Evolutionary conservation across 2,113 vertebrate genomes (phyloP).

Genomic region (Ibidorhyncha struthersii): DNA sequence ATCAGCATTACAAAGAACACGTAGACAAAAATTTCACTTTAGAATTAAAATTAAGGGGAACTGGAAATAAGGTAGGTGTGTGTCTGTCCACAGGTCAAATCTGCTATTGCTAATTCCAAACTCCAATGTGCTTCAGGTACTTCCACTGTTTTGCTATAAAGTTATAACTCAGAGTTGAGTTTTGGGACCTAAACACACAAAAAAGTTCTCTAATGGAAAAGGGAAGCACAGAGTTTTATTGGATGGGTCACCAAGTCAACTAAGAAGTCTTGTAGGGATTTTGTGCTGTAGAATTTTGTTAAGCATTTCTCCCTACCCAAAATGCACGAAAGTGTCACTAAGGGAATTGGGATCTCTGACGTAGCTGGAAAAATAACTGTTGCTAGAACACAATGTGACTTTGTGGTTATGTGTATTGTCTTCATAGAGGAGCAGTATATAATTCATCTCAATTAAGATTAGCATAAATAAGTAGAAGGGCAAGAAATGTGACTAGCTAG

Average conservation of each 20-base stretch:
- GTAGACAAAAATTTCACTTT: background rate
- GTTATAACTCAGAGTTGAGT: background rate
- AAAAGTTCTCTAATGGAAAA: background rate
- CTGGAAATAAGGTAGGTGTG: background rate
- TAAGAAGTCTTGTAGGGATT: background rate
- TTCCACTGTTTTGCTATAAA: background rate
- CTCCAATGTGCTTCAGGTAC: background rate
- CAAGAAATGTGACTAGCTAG: background rate
- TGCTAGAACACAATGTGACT: background rate
- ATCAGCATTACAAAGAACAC: background rate
- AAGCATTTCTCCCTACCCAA: background rate
- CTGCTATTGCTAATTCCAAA: background rate
- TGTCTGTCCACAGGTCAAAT: background rate
- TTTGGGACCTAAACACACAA: background rate
- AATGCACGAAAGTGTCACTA: background rate
- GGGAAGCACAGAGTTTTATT: background rate
- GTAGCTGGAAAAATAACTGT: background rate
- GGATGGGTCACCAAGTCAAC: background rate
- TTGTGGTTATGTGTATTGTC: background rate
- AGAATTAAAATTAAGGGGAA: background rate
- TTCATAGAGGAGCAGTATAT: background rate
- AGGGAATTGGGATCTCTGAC: background rate
- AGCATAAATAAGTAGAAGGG: background rate
- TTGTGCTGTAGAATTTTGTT: background rate
- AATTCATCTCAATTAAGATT: background rate